Evolutionary conservation across 2,797 vertebrate species (phyloP), one percentile per base, ranked within the genome.

Genomic region (Onychomys torridus): DNA sequence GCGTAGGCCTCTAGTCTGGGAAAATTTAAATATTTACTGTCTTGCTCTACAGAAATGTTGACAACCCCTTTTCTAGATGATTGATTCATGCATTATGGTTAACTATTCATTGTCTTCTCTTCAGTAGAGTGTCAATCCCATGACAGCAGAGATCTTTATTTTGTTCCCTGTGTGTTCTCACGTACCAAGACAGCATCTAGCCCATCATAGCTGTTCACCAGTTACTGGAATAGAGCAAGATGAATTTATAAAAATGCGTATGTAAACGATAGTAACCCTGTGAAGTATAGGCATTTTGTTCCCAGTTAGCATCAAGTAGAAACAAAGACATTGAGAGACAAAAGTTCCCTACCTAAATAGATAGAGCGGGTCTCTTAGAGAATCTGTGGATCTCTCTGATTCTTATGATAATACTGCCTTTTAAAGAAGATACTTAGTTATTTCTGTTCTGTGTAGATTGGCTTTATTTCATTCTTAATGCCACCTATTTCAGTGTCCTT

Each of bases 231-330:
- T 71, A 85, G 52, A 84, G 13, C 85, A 73, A 89, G 77, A 88
- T 85, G 76, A n/a, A 34, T 89, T 89, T 96, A 73, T 93, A 85
- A 93, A 96, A 93, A 59, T 21, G 37, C 90, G 69, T 91, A 65
- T 73, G 93, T 61, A 96, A 61, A 67, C 94, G 27, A 75, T 75
- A 19, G n/a, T 90, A 67, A 19, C 21, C 25, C 69, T 61, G 29
- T 77, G 27, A 91, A 89, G 25, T 85, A 85, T 16, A 94, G 78
- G 32, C 78, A 43, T 23, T 82, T 63, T 84, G 23, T 90, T 89
- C 17, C n/a, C 49, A 89, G 89, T 93, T 86, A 84, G 75, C 49
- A 84, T 55, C 8, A 84, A 91, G 61, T 81, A 84, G 34, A 94
- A 79, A 55, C 37, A 89, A 73, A 95, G 57, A 40, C 12, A 23